Evolutionary conservation across 2,797 vertebrate genomes (phyloP).

Genomic region (Scolopax bukidnonensis): DNA sequence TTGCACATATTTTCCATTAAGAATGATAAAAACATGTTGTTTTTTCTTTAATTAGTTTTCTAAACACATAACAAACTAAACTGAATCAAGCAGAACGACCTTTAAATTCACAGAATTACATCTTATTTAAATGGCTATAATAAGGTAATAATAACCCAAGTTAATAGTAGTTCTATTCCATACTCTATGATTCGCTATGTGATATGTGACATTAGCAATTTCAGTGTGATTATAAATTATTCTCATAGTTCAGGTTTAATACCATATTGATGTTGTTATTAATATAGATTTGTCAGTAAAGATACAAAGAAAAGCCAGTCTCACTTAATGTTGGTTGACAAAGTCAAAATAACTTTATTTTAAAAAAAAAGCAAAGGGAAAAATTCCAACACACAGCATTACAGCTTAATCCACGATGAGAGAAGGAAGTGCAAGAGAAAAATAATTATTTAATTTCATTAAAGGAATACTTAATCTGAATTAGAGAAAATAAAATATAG

Average conservation of each 20-base stretch:
- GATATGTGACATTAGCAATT: slow-evolving; percentile 76
- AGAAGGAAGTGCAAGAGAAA: background rate
- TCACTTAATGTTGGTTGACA: slow-evolving; percentile 60
- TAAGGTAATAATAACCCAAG: slow-evolving; percentile 77
- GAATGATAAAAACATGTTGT: slow-evolving; percentile 58
- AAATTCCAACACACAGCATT: background rate
- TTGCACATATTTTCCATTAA: background rate
- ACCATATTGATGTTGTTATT: slow-evolving; percentile 80
- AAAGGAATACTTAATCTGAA: slow-evolving; percentile 11
- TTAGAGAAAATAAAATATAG: slow-evolving; percentile 38
- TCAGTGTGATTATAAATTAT: slow-evolving; percentile 77
- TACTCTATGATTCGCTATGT: slow-evolving; percentile 30
- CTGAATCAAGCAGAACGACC: slow-evolving; percentile 78
- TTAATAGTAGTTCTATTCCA: slow-evolving; percentile 66
- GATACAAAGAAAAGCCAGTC: slow-evolving; percentile 70
- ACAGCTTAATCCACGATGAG: background rate
- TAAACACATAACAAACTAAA: slow-evolving; percentile 75
- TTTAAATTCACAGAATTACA: slow-evolving; percentile 79
- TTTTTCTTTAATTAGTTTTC: slow-evolving; percentile 79
- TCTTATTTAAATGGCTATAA: slow-evolving; percentile 75
- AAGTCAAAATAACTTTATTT: slow-evolving; percentile 33
- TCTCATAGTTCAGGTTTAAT: slow-evolving; percentile 79
- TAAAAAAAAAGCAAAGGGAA: fast-evolving
- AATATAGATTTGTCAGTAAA: slow-evolving; percentile 83
- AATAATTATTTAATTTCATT: slow-evolving; percentile 34